Conservation (phyloP, 1,140 invertebrate species). For the Drosophila sp. region DNA sequence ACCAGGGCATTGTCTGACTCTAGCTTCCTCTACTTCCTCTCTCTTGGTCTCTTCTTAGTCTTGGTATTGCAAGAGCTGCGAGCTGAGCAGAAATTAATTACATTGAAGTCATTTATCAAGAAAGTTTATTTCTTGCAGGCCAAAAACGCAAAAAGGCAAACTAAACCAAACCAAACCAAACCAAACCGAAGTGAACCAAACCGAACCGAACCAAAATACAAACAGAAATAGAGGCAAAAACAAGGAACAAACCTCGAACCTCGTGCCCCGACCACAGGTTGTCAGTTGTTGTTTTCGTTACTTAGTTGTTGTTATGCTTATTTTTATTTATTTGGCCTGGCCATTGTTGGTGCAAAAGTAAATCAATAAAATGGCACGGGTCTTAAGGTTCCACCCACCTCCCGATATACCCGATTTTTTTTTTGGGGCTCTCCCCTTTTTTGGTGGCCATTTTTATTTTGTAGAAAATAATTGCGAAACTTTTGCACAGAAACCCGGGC, state of each 20-base stretch:
- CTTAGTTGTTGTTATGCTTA: constrained; percentile 73
- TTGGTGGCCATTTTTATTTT: constrained; percentile 31
- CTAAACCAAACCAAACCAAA: constrained; percentile 27
- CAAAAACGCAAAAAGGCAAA: constrained; percentile 39
- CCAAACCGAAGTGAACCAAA: constrained; percentile 29
- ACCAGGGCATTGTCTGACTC: constrained; percentile 48
- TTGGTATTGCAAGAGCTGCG: constrained; percentile 51
- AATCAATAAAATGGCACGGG: constrained; percentile 76
- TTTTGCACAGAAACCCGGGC: constrained; percentile 57
- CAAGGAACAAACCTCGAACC: constrained; percentile 50
- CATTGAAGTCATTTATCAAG: constrained; percentile 82
- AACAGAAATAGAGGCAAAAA: constrained; percentile 21
- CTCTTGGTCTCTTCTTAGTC: not conserved
- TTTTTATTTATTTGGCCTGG: constrained; percentile 72
- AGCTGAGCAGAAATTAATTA: constrained; percentile 79
- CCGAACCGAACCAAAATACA: constrained; percentile 30
- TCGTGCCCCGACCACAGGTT: constrained; percentile 54
- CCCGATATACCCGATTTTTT: constrained; percentile 2
- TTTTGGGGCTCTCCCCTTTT: not conserved
- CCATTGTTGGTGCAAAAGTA: constrained; percentile 73
- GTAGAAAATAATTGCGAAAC: constrained; percentile 77
- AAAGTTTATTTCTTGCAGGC: constrained; percentile 79
- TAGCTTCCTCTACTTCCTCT: not conserved
- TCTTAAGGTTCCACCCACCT: constrained; percentile 41
- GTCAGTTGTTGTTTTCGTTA: constrained; percentile 78